Evolutionary conservation across 2,888 invertebrate species (phyloP).

Genomic region (Leptothorax acervorum): DNA sequence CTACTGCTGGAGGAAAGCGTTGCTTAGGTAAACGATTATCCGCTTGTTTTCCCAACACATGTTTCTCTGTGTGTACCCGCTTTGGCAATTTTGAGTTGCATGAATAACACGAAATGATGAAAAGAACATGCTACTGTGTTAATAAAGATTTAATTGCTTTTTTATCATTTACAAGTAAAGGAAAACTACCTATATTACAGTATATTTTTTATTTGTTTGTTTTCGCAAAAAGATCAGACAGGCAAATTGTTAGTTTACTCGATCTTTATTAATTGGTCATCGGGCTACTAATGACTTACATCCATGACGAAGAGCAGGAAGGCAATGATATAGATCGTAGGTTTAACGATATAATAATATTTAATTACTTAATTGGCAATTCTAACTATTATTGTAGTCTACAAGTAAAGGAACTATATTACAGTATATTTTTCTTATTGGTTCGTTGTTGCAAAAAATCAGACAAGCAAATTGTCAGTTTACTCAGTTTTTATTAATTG

Average conservation of each 20-base stretch:
- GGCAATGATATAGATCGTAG: not conserved
- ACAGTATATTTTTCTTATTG: too few species aligned
- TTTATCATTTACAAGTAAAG: not conserved
- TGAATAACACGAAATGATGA: not conserved
- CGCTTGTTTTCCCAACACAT: not conserved
- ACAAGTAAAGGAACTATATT: too few species aligned
- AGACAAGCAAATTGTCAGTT: too few species aligned
- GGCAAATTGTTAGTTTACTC: not conserved
- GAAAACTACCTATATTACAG: not conserved
- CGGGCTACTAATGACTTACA: not conserved
- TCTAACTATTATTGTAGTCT: too few species aligned
- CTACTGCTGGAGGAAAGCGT: constrained; percentile 83
- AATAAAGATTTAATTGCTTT: constrained; percentile 9
- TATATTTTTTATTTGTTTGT: not conserved
- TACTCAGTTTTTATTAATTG: too few species aligned
- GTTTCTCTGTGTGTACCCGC: not conserved
- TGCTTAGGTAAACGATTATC: constrained; percentile 80
- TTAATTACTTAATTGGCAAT: too few species aligned
- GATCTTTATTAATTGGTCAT: not conserved
- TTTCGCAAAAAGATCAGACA: not conserved
- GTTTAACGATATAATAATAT: too few species aligned
- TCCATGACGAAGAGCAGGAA: not conserved
- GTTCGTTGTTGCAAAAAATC: too few species aligned
- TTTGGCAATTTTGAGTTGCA: constrained; percentile 9
- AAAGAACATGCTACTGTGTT: not conserved